phyloP scores from a whole-genome alignment of 2,888 invertebrate genomes.

The Hyalella azteca region DNA sequence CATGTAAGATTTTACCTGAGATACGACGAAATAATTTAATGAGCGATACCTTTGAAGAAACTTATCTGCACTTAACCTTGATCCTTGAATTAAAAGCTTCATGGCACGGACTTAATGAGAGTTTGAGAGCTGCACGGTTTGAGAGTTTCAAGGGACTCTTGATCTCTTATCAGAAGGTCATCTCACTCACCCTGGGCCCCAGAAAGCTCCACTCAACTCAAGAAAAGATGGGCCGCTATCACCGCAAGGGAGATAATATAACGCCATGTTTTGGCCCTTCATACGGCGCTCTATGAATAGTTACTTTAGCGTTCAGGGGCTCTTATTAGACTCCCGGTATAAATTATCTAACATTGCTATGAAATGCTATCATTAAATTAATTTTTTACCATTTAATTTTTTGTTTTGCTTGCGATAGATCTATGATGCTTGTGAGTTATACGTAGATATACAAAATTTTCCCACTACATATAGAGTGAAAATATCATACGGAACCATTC shows the following conservation, averaged over 20 bases:
- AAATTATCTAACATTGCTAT: too few relatives aligned
- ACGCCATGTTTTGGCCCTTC: too few relatives aligned
- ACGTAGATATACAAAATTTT: too few relatives aligned
- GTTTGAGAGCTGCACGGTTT: not conserved
- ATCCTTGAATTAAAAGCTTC: not conserved
- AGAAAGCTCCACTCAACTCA: not conserved
- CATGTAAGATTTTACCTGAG: not conserved
- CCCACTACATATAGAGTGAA: too few relatives aligned
- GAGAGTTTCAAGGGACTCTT: not conserved
- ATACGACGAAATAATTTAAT: slow-evolving; percentile 16
- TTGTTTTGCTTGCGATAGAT: too few relatives aligned
- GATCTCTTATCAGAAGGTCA: slow-evolving; percentile 24
- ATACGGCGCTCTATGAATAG: too few relatives aligned
- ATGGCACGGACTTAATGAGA: slow-evolving; percentile 9
- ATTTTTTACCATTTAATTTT: too few relatives aligned
- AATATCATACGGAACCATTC: too few relatives aligned
- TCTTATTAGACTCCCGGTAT: too few relatives aligned
- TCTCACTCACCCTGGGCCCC: not conserved
- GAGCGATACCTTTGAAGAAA: not conserved
- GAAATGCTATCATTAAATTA: too few relatives aligned
- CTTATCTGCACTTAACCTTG: slow-evolving; percentile 3
- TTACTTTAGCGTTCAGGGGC: too few relatives aligned
- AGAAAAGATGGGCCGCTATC: not conserved
- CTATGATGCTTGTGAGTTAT: too few relatives aligned
- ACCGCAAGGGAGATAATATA: not conserved